Percentiles rank a stretch among this genome's conserved stretches.
phyloP scores from a whole-genome alignment of 2,797 vertebrate genomes.

The Esox masquinongy region DNA sequence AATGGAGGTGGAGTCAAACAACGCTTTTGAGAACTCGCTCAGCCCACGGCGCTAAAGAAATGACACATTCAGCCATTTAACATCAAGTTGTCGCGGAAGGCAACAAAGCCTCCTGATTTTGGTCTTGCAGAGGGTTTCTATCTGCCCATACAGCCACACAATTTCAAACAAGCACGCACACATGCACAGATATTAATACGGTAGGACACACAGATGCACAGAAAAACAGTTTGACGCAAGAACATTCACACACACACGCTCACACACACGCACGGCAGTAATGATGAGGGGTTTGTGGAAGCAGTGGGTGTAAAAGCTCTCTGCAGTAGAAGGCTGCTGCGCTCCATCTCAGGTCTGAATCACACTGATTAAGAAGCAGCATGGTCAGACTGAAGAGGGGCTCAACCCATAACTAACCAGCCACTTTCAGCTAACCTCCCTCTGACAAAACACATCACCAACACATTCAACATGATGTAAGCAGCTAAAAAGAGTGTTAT shows the following conservation, averaged over 20 bases:
- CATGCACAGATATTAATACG: background rate
- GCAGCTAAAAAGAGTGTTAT: no score
- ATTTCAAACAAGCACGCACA: background rate
- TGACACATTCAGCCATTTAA: background rate
- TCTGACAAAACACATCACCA: no score
- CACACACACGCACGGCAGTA: background rate
- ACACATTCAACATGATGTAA: no score
- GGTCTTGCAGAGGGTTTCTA: background rate
- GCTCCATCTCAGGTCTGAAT: background rate
- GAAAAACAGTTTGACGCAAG: background rate
- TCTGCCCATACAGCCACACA: background rate
- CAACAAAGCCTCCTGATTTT: slow-evolving; percentile 28
- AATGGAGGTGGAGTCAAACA: background rate
- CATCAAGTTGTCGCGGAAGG: background rate
- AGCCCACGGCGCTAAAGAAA: background rate
- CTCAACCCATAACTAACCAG: background rate
- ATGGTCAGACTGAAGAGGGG: background rate
- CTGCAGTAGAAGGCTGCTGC: background rate
- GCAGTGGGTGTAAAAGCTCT: background rate
- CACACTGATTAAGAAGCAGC: background rate
- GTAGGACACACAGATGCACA: background rate
- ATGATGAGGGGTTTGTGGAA: background rate
- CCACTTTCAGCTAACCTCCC: no score
- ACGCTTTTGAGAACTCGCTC: background rate
- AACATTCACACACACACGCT: background rate